These are phyloP conservation scores for Panonychus citri DNA, from an alignment of 1,140 invertebrate species.

Conservation along the genomic window DNA sequence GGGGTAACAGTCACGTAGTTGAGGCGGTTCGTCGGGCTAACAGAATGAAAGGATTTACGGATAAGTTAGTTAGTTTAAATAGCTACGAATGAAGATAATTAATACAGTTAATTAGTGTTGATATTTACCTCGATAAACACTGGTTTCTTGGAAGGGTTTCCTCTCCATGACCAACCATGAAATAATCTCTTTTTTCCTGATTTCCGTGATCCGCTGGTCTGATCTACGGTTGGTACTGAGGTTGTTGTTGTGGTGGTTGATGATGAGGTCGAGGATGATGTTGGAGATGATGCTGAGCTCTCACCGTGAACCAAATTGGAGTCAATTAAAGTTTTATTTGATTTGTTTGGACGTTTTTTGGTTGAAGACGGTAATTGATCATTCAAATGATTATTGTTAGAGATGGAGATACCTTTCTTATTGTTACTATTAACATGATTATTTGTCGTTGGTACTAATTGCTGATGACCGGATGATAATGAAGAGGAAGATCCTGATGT, in stretches of 20 bases:
- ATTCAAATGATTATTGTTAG: neutral
- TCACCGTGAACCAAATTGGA: neutral
- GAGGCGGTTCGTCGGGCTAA: constrained; percentile 50
- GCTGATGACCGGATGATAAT: no score
- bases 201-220: neutral
- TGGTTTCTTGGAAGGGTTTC: constrained; percentile 51
- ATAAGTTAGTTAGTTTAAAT: neutral
- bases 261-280: neutral
- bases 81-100: neutral
- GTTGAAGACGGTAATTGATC: neutral
- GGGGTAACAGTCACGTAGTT: constrained; percentile 50
- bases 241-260: neutral
- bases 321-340: neutral
- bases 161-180: constrained; percentile 76
- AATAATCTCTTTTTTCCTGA: constrained; percentile 33
- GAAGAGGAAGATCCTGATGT: no score
- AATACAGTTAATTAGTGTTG: no score
- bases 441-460: no score
- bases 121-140: constrained; percentile 68
- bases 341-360: neutral
- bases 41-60: neutral
- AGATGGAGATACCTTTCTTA: neutral
- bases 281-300: no score
- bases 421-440: no score
- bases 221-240: neutral